phyloP scores from a whole-genome alignment of 1,140 invertebrate genomes.

The Drosophila bipectinata region DNA sequence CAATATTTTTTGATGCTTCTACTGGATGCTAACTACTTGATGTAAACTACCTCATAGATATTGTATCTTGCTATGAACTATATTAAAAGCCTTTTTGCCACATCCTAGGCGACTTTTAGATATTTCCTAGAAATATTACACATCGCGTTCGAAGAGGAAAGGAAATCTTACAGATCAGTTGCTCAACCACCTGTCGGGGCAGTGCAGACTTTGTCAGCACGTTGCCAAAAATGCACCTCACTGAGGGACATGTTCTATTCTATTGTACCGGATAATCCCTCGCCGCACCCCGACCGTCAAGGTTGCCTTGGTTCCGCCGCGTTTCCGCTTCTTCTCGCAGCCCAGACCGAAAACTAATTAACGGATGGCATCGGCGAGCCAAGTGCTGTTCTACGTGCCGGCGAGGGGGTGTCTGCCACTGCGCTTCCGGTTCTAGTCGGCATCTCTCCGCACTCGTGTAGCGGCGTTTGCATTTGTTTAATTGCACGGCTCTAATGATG shows the following conservation, averaged over 20 bases:
- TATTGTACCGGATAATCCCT: neutral
- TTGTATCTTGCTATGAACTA: no score
- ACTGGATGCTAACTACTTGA: no score
- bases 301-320: constrained; percentile 19
- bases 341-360: constrained; percentile 43
- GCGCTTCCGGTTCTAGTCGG: constrained; percentile 44
- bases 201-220: constrained; percentile 12
- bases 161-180: neutral
- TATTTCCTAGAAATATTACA: neutral
- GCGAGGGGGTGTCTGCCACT: constrained; percentile 9
- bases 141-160: neutral
- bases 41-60: no score
- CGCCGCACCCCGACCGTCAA: constrained; percentile 15
- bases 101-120: no score
- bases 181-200: constrained; percentile 15
- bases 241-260: constrained; percentile 22
- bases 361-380: constrained; percentile 28
- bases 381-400: constrained; percentile 34
- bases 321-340: constrained; percentile 15
- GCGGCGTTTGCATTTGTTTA: constrained; percentile 58
- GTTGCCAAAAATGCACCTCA: constrained; percentile 26
- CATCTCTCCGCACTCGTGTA: constrained; percentile 10
- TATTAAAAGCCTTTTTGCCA: no score
- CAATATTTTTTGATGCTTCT: no score
- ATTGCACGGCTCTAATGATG: constrained; percentile 65